phyloP scores from a whole-genome alignment of 2,888 invertebrate genomes.

The Zygogramma bicolorata region DNA sequence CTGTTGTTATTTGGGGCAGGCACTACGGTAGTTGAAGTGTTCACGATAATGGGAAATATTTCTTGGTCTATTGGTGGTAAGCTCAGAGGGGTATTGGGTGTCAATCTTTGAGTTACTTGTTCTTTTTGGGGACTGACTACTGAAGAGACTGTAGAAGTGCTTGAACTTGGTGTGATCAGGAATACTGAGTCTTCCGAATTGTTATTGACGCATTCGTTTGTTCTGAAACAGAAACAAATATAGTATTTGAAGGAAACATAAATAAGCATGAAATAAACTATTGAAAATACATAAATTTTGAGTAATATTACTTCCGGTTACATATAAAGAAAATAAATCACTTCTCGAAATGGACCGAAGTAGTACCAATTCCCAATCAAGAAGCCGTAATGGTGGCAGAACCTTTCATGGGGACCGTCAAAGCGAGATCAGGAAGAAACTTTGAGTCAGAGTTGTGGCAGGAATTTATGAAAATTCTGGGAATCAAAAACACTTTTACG shows the following conservation, averaged over 20 bases:
- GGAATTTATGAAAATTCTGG: not conserved
- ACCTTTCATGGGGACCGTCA: no score
- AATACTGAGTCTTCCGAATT: constrained; percentile 41
- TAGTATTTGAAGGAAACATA: not conserved
- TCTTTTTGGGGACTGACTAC: constrained; percentile 56
- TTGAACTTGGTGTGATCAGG: constrained; percentile 50
- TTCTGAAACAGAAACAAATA: constrained; percentile 28
- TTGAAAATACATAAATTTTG: not conserved
- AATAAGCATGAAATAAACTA: not conserved
- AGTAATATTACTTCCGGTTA: no score
- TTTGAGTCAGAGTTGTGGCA: not conserved
- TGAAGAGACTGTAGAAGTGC: constrained; percentile 53
- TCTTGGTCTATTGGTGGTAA: constrained; percentile 45
- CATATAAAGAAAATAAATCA: no score
- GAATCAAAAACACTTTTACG: not conserved
- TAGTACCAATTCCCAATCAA: not conserved
- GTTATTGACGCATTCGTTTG: constrained; percentile 54
- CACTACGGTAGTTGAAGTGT: constrained; percentile 58
- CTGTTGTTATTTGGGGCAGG: constrained; percentile 53
- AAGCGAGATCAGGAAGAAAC: no score
- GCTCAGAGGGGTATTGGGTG: constrained; percentile 34
- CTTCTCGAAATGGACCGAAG: not conserved
- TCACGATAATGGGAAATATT: constrained; percentile 32
- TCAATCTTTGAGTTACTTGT: constrained; percentile 33
- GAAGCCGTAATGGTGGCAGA: not conserved